Conservation (phyloP, 2,113 vertebrate species). For the Lampris megalopsis region DNA sequence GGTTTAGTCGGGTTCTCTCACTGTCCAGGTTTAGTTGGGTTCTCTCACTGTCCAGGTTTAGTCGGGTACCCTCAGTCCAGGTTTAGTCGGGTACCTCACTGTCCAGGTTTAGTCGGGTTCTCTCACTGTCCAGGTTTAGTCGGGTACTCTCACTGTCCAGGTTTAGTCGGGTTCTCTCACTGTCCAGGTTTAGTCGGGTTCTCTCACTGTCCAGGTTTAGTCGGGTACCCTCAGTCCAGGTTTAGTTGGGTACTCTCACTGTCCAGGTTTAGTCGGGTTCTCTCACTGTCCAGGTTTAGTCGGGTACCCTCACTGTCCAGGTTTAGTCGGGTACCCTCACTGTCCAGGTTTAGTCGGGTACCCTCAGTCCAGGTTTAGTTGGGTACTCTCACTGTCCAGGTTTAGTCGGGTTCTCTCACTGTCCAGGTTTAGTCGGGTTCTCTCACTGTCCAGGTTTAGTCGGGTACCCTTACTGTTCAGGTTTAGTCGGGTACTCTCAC, state of each 20-base stretch:
- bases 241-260: neutral
- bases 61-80: no score
- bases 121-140: slow-evolving; percentile 14
- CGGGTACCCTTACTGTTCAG: no score
- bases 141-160: no score
- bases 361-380: slow-evolving; percentile 13
- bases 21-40: neutral
- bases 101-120: neutral
- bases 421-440: neutral
- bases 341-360: neutral
- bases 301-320: no score
- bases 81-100: neutral
- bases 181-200: neutral
- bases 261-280: neutral
- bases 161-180: neutral
- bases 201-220: slow-evolving; percentile 15
- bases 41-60: slow-evolving; percentile 6
- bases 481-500: neutral
- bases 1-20: neutral
- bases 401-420: neutral
- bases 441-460: slow-evolving; percentile 9
- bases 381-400: no score
- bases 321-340: neutral
- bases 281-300: slow-evolving; percentile 14
- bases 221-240: neutral